Conservation (phyloP, 2,888 invertebrate genomes). For the Chaetogeoica ovagalla region DNA sequence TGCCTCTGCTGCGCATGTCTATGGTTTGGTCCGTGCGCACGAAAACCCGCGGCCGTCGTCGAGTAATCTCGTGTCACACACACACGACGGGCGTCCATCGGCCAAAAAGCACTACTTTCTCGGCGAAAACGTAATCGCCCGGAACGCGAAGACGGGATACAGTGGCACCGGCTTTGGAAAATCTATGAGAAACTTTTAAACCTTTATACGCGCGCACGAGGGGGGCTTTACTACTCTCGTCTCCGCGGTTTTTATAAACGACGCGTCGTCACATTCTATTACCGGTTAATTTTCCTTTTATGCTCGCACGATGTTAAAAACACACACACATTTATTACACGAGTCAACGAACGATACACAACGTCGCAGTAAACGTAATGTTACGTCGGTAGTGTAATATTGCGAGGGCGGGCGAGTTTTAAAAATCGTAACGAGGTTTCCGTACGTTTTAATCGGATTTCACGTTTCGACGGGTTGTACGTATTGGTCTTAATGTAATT, state of each 20-base stretch:
- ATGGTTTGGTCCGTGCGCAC: neutral
- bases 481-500: too few species aligned
- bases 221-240: slow-evolving; percentile 14
- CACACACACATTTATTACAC: too few species aligned
- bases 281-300: neutral
- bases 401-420: too few species aligned
- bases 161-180: neutral
- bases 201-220: neutral
- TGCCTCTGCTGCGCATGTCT: too few species aligned
- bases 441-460: too few species aligned
- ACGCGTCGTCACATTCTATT: slow-evolving; percentile 21
- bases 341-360: too few species aligned
- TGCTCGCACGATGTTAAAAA: neutral
- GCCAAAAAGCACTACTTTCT: too few species aligned
- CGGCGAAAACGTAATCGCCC: neutral
- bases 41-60: neutral
- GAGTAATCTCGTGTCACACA: neutral
- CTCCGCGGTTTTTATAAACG: slow-evolving; percentile 12
- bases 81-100: too few species aligned
- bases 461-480: too few species aligned
- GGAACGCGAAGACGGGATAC: neutral
- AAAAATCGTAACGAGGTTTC: too few species aligned
- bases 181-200: slow-evolving; percentile 38
- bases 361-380: too few species aligned
- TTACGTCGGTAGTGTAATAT: too few species aligned